Conservation (phyloP, 2,797 vertebrate genomes). For the Neosilurus mollespiculum region DNA sequence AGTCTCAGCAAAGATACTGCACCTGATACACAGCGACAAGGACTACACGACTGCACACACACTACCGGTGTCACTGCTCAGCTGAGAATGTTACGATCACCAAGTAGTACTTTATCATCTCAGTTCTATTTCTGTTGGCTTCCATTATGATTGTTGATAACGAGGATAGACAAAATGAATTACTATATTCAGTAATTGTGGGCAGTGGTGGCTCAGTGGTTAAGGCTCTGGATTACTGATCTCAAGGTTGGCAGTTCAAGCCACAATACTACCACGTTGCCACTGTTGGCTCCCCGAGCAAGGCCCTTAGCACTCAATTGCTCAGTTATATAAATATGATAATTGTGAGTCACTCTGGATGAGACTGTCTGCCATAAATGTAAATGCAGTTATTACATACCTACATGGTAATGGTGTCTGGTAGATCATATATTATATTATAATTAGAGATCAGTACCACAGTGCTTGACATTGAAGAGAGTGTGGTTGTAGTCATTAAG, state of each 20-base stretch:
- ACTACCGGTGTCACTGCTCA: background rate
- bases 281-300: too few relatives aligned
- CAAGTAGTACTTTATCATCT: background rate
- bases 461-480: constrained; percentile 73
- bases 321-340: too few relatives aligned
- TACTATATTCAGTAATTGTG: background rate
- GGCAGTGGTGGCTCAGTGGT: too few relatives aligned
- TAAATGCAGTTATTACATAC: too few relatives aligned
- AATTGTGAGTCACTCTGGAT: too few relatives aligned
- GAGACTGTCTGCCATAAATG: too few relatives aligned
- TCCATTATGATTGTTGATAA: background rate
- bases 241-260: too few relatives aligned
- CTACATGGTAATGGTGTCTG: background rate
- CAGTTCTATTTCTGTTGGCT: background rate
- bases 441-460: constrained; percentile 71
- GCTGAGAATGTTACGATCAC: background rate
- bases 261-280: too few relatives aligned
- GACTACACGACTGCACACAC: background rate
- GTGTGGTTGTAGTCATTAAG: constrained; percentile 78
- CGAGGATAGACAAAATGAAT: background rate
- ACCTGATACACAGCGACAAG: background rate
- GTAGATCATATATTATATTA: background rate
- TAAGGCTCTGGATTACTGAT: too few relatives aligned
- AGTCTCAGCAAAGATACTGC: background rate
- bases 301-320: too few relatives aligned